Conservation (phyloP, 2,113 vertebrate species). For the Oreocharis arfaki region DNA sequence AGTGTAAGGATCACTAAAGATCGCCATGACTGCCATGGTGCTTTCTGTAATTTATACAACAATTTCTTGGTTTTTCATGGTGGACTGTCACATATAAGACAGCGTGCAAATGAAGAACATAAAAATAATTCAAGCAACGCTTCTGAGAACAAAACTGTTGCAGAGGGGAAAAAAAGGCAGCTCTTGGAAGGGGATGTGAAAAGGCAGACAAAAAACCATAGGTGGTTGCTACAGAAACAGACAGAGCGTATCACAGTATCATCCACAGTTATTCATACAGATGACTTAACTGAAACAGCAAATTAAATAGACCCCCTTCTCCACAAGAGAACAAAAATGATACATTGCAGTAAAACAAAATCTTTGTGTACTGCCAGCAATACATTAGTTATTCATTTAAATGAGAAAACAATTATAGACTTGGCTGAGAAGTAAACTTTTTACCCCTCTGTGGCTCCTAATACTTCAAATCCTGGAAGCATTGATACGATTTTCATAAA, state of each 20-base stretch:
- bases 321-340: neutral
- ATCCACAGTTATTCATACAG: neutral
- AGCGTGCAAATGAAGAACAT: neutral
- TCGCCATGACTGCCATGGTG: neutral
- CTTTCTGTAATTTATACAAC: neutral
- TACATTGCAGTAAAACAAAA: neutral
- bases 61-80: neutral
- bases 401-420: conserved; percentile 5
- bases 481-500: neutral
- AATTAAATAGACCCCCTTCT: neutral
- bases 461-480: neutral
- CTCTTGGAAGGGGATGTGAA: conserved; percentile 5
- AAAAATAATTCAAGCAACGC: neutral
- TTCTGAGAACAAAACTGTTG: neutral
- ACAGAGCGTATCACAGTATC: neutral
- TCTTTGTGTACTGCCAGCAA: neutral
- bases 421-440: neutral
- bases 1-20: neutral
- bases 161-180: too few species aligned
- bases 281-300: conserved; percentile 6
- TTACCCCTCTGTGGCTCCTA: neutral
- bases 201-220: neutral
- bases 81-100: neutral
- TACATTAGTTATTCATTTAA: neutral
- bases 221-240: conserved; percentile 45